Evolutionary conservation across 2,888 invertebrate genomes (phyloP), one percentile per base, ranked within the genome.

Genomic region (Argynnis bischoffii): DNA sequence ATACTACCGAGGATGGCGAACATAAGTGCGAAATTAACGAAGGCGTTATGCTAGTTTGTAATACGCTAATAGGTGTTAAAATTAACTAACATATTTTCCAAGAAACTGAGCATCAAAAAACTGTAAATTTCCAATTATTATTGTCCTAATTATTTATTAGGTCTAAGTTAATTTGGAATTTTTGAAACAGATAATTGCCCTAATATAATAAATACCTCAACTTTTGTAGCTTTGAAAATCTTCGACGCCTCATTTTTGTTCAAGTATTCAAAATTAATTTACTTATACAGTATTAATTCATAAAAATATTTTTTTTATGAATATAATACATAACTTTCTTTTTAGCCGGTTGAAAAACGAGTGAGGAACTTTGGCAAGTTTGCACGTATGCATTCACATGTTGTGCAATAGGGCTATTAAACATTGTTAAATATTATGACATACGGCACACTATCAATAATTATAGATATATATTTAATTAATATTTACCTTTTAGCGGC

Each of bases 1-100:
- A 92, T 93, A 93, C 92, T 92, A 93, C 91, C 92, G 91, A 90
- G 87, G 90, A 91, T 64, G 14, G 50, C 31, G 6, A 4, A 6
- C 13, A 14, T 0, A 0, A 0, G 2, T 0, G 3, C 18, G 3
- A 35, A 51, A 15, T 60, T 50, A 16, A 6, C 2, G 31, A 60
- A 26, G 3, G 6, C 15, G n/a, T 48, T 14, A 41, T 18, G 18
- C 56, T 14, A 56, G 18, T 8, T 15, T 14, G 21, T 46, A 18
- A 14, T 16, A 56, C 21, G 18, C 46, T 46, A 56, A 56, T 46
- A 18, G 18, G 16, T 11, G 55, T 56, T 16, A 46, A 56, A 26
- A 26, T 26, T 26, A 3, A 26, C 26, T 26, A 26, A 41, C 35
- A 8, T 41, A 41, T 41, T 41, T 41, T 41, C 11, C 35, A 41